Base-by-base conservation (phyloP, 2,797 vertebrate genomes). In the Chiroxiphia lanceolata region DNA sequence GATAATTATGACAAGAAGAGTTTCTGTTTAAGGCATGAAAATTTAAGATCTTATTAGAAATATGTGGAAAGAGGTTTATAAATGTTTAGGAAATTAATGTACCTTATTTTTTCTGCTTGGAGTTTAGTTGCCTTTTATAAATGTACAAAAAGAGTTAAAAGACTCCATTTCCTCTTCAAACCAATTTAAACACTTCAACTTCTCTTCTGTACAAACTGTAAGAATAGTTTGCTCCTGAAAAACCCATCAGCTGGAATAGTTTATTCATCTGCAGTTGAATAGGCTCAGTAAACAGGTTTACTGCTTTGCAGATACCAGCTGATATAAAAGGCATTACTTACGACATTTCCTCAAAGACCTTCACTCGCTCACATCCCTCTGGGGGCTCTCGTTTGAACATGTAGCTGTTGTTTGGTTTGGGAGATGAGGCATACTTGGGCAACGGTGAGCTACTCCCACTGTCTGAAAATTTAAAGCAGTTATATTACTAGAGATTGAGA, bases 391-490 rank as follows among this genome's bases (percentile, higher is more conserved):
- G 98, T 98, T 99, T 99, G 98, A 99, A 99, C 98, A 99, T 99
- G 98, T 99, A 99, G 98, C 99, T 99, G 99, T 99, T 99, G 99
- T 99, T 99, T 83, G 99, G 99, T 98, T 99, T 99, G 97, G 99
- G 99, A 97, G 99, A 99, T 83, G 99, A 99, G 97, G 99, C 99
- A 93, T 99, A 99, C 98, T 99, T 99, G 96, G 99, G 99, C 89
- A 99, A 98, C 96, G 99, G 99, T 97, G 99, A 99, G 97, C 98
- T 98, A 98, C 98, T 99, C 96, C 99, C 98, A 96, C 98, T 97
- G 97, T 99, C 99, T 99, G 98, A 95, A 98, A 98, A 98, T 96
- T 97, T 97, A 98, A 97, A 98, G 97, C 89, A 97, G 98, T 98
- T 97, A 98, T 90, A 98, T 98, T 98, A 98, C 98, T 98, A 98